A percentile compares a stretch with the other conserved stretches of the same genome.
These are phyloP conservation scores for Poeciliopsis turrubarensis DNA, from an alignment of 2,113 vertebrate species.

Conservation along the genomic window DNA sequence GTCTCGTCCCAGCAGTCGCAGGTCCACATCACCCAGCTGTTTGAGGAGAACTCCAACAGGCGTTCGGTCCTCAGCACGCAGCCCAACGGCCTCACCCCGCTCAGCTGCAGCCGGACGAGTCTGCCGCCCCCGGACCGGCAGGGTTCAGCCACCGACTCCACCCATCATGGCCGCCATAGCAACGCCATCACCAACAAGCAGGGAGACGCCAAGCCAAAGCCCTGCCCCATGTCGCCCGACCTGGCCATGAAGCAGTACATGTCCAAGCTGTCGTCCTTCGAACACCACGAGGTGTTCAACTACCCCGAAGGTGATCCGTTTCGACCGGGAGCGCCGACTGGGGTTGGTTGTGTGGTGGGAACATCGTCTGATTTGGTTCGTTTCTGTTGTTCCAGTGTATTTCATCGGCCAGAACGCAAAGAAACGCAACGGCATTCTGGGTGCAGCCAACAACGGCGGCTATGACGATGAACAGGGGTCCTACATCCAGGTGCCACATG, in stretches of 20 bases:
- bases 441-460: conserved; percentile 92
- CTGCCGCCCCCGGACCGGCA: conserved; percentile 86
- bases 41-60: conserved; percentile 95
- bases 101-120: conserved; percentile 80
- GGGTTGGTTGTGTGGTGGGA: not conserved
- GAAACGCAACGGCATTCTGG: conserved; percentile 91
- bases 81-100: conserved; percentile 88
- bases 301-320: conserved; percentile 84
- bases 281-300: conserved; percentile 95
- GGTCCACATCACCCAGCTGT: conserved; percentile 91
- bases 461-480: conserved; percentile 98
- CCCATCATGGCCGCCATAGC: conserved; percentile 85
- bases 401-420: conserved; percentile 95
- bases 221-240: conserved; percentile 84
- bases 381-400: conserved; percentile 73
- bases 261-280: conserved; percentile 92
- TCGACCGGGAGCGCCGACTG: no score
- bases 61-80: conserved; percentile 90
- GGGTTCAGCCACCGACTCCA: conserved; percentile 77
- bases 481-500: conserved; percentile 95
- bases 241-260: conserved; percentile 98
- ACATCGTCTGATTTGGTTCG: not conserved
- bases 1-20: conserved; percentile 72
- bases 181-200: conserved; percentile 91
- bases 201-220: conserved; percentile 81